Conservation (phyloP, 2,888 invertebrate species). For the Diarsia mendica region DNA sequence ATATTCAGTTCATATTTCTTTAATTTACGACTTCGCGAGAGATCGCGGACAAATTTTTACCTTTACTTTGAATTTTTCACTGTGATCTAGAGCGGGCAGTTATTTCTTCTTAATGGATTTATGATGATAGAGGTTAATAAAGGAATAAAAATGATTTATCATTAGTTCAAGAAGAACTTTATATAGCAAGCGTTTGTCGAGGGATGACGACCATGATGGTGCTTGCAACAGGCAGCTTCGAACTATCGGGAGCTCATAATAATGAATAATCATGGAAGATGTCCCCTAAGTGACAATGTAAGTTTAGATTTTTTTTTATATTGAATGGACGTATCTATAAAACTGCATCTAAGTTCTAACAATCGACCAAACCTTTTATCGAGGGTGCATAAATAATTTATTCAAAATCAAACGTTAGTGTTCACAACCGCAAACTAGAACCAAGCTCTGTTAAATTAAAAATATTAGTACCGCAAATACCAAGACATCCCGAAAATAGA, state of each 20-base stretch:
- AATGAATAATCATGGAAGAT: no score
- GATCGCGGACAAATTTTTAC: constrained; percentile 28
- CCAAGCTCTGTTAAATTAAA: no score
- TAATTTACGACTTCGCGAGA: constrained; percentile 21
- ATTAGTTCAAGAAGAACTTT: background rate
- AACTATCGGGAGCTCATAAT: no score
- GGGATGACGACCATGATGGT: no score
- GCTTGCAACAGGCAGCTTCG: no score
- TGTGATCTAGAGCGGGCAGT: background rate
- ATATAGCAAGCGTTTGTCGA: background rate
- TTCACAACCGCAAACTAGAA: background rate
- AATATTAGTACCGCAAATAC: background rate
- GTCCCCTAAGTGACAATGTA: no score
- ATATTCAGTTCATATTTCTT: constrained; percentile 41
- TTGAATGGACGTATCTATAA: no score
- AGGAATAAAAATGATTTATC: background rate
- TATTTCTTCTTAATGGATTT: background rate
- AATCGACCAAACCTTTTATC: constrained; percentile 9
- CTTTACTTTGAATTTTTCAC: constrained; percentile 11
- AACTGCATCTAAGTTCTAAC: no score
- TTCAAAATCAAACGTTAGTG: background rate
- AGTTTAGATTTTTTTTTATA: no score
- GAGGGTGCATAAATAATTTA: constrained; percentile 11
- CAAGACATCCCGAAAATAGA: constrained; percentile 2
- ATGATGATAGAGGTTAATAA: background rate